Percentiles rank a stretch among this genome's conserved stretches.
phyloP scores from a whole-genome alignment of 1,140 invertebrate species.

The Drosophila nigromelanica region DNA sequence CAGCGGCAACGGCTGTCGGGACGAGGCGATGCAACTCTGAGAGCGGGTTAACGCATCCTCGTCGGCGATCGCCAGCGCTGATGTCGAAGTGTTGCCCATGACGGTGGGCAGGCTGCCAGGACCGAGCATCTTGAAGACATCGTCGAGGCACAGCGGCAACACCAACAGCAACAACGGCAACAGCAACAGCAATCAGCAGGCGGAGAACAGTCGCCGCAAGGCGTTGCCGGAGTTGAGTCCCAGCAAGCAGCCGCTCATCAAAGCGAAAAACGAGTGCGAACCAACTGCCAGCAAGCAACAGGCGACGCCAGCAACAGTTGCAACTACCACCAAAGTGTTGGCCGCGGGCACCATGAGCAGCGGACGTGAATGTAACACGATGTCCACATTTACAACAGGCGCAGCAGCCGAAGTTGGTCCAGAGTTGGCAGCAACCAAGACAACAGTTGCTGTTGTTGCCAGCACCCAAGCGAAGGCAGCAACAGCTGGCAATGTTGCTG shows the following conservation, averaged over 20 bases:
- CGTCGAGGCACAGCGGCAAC: constrained; percentile 68
- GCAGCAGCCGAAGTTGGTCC: constrained; percentile 3
- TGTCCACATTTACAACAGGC: constrained; percentile 65
- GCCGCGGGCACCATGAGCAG: constrained; percentile 71
- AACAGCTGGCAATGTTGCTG: constrained; percentile 23
- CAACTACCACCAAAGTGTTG: constrained; percentile 68
- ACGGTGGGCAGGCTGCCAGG: constrained; percentile 84
- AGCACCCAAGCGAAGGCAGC: constrained; percentile 11
- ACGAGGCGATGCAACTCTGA: constrained; percentile 76
- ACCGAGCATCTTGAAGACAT: constrained; percentile 85
- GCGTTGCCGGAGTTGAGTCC: constrained; percentile 49
- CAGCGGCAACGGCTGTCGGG: constrained; percentile 46
- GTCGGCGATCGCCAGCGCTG: constrained; percentile 45
- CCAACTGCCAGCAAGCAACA: constrained; percentile 31
- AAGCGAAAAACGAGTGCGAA: constrained; percentile 28
- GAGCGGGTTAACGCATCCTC: constrained; percentile 67
- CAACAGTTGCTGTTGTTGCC: constrained; percentile 14
- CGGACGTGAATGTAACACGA: constrained; percentile 67
- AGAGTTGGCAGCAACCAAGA: constrained; percentile 10
- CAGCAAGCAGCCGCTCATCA: constrained; percentile 74
- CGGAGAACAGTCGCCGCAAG: constrained; percentile 55
- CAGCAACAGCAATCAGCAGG: constrained; percentile 36
- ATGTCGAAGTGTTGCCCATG: constrained; percentile 50
- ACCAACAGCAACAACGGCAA: constrained; percentile 31
- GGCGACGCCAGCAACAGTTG: constrained; percentile 20